Percentiles rank a stretch among this genome's conserved stretches.
Evolutionary conservation across 2,113 vertebrate genomes (phyloP).

Genomic region (Thymallus thymallus): DNA sequence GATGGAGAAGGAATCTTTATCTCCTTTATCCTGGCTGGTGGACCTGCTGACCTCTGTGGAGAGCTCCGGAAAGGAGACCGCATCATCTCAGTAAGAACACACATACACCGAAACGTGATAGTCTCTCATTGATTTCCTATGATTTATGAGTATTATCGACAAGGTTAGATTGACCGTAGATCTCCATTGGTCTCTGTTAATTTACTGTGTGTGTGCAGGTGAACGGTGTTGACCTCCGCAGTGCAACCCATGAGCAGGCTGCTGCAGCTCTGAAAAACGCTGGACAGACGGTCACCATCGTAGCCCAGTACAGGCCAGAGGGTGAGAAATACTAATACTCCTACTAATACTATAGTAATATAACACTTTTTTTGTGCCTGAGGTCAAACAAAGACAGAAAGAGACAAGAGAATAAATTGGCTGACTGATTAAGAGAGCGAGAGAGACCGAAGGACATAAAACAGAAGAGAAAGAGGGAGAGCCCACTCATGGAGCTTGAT

Average conservation of each 20-base stretch:
- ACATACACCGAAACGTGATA: background rate
- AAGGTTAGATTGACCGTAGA: background rate
- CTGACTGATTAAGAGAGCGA: background rate
- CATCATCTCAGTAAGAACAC: constrained; percentile 86
- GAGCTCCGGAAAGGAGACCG: constrained; percentile 95
- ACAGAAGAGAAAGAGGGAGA: background rate
- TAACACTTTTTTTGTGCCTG: too few relatives aligned
- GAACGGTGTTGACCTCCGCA: constrained; percentile 90
- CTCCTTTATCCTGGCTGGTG: constrained; percentile 95
- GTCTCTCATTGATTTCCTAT: background rate
- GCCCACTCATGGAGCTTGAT: background rate
- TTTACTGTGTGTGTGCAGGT: constrained; percentile 70
- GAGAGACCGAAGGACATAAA: background rate
- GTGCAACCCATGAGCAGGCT: constrained; percentile 94
- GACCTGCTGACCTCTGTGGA: constrained; percentile 95
- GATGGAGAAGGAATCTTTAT: constrained; percentile 98
- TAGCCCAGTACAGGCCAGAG: constrained; percentile 94
- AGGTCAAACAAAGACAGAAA: background rate
- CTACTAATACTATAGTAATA: too few relatives aligned
- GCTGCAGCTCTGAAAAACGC: constrained; percentile 94
- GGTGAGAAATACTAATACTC: constrained; percentile 71
- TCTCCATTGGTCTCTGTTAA: background rate
- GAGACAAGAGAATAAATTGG: background rate
- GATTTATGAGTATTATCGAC: constrained; percentile 12
- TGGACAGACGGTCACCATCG: constrained; percentile 91